phyloP scores from a whole-genome alignment of 1,140 invertebrate species.

The Drosophila novamexicana region DNA sequence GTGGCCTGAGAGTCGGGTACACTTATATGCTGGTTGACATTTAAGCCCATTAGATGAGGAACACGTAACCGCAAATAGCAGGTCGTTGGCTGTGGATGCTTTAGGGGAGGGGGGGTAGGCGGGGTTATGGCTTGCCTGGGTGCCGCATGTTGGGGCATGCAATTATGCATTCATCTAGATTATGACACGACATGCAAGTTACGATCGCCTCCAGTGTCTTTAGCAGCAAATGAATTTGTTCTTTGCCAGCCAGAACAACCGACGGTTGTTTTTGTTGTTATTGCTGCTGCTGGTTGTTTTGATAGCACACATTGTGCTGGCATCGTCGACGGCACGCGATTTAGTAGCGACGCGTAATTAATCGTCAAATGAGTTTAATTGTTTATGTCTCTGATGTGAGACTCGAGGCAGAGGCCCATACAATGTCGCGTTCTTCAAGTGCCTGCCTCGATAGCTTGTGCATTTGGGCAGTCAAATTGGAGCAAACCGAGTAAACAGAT shows the following conservation, averaged over 20 bases:
- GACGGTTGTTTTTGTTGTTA: constrained; percentile 27
- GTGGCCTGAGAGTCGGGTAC: constrained; percentile 1
- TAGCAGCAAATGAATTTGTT: constrained; percentile 69
- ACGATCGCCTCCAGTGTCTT: constrained; percentile 60
- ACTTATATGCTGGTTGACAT: constrained; percentile 77
- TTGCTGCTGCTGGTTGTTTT: constrained; percentile 57
- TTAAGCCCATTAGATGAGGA: constrained; percentile 37
- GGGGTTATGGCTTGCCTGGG: constrained; percentile 10
- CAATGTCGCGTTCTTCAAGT: constrained; percentile 62
- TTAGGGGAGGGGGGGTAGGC: background rate
- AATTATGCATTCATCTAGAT: constrained; percentile 84
- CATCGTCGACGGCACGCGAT: constrained; percentile 67
- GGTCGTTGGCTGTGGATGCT: constrained; percentile 1
- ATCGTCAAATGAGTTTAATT: constrained; percentile 83
- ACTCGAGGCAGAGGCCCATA: constrained; percentile 32
- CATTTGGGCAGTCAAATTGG: constrained; percentile 1
- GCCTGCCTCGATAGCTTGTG: constrained; percentile 10
- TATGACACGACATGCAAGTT: constrained; percentile 83
- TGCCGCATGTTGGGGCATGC: constrained; percentile 61
- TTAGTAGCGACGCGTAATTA: constrained; percentile 74
- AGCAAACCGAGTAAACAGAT: constrained; percentile 4
- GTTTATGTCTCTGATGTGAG: constrained; percentile 72
- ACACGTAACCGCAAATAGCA: constrained; percentile 51
- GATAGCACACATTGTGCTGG: constrained; percentile 76
- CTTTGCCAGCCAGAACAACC: constrained; percentile 28